A percentile compares a stretch with the other conserved stretches of the same genome.
Conservation (phyloP, 2,113 vertebrate genomes). For the Ancistrus triradiatus region DNA sequence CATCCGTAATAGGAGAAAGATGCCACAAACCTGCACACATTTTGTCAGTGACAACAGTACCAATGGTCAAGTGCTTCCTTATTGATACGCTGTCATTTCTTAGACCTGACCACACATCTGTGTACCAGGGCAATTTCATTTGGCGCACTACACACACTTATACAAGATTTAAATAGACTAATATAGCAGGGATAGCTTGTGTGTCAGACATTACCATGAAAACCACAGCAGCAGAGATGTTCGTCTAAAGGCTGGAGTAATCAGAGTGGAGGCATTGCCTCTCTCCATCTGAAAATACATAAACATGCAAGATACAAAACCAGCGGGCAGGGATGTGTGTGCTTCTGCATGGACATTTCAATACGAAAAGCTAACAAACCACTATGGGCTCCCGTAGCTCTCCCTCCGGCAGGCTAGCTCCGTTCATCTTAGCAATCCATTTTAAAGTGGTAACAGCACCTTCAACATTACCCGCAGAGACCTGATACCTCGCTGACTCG, state of each 20-base stretch:
- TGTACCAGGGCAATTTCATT: too few species aligned
- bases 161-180: background rate
- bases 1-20: constrained; percentile 88
- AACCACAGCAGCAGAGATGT: constrained; percentile 89
- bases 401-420: constrained; percentile 70
- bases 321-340: background rate
- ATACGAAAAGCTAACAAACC: constrained; percentile 58
- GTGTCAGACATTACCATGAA: constrained; percentile 76
- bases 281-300: constrained; percentile 66
- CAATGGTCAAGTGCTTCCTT: too few species aligned
- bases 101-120: too few species aligned
- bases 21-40: constrained; percentile 83
- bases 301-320: background rate
- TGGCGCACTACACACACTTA: background rate
- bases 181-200: too few species aligned
- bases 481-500: constrained; percentile 82
- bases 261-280: constrained; percentile 78
- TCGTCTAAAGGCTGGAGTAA: constrained; percentile 73
- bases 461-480: constrained; percentile 74
- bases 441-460: constrained; percentile 74
- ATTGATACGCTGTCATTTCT: too few species aligned
- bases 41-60: too few species aligned
- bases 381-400: constrained; percentile 66
- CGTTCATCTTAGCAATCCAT: constrained; percentile 78
- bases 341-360: background rate